Evolutionary conservation across 2,113 vertebrate species (phyloP).

Genomic region (Cairina moschata): DNA sequence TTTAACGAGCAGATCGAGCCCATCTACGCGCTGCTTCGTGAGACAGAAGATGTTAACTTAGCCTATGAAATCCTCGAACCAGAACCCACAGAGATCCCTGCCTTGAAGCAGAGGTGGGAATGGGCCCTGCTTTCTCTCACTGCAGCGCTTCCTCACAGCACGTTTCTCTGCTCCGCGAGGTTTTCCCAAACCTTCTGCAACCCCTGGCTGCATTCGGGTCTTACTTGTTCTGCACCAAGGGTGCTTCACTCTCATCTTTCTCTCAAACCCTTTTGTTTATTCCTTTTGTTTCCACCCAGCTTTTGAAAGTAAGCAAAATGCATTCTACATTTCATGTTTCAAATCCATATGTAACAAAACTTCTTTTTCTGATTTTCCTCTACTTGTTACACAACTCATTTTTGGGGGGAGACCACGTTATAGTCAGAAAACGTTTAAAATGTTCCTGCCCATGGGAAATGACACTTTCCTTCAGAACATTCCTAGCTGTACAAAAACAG

Average conservation of each 20-base stretch:
- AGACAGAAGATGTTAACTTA: conserved; percentile 95
- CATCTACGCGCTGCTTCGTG: conserved; percentile 91
- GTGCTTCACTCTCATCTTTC: neutral
- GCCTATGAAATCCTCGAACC: conserved; percentile 94
- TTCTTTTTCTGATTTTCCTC: neutral
- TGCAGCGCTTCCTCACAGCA: neutral
- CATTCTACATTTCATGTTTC: neutral
- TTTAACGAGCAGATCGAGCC: conserved; percentile 99
- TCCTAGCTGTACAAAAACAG: conserved; percentile 46
- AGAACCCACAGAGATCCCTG: conserved; percentile 93
- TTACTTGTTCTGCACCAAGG: neutral
- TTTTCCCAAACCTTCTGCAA: neutral
- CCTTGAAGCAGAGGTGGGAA: conserved; percentile 92
- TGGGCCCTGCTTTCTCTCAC: accelerated
- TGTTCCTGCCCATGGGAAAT: conserved; percentile 44
- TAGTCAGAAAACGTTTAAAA: conserved; percentile 14
- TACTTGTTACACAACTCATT: neutral
- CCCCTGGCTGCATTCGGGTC: neutral
- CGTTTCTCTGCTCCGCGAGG: accelerated
- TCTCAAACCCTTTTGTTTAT: neutral
- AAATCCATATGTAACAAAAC: neutral
- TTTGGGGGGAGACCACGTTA: neutral
- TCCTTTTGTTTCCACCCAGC: neutral
- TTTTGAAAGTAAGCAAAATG: neutral
- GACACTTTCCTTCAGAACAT: conserved; percentile 52